Conservation (phyloP, 2,113 vertebrate genomes). For the Amphiprion percula region DNA sequence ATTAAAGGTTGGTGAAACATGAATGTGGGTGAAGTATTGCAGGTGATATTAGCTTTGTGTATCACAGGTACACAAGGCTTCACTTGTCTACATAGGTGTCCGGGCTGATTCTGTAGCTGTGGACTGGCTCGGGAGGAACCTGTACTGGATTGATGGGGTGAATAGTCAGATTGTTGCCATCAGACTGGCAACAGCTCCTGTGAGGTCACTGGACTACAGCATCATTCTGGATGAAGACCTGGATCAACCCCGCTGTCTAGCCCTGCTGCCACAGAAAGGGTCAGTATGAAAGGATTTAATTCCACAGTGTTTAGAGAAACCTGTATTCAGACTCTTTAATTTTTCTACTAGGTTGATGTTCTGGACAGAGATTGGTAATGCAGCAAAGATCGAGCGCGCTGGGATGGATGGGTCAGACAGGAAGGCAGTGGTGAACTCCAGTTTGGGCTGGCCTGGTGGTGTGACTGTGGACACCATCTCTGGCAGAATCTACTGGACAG, state of each 20-base stretch:
- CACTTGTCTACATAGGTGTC: conserved; percentile 80
- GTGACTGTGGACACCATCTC: conserved; percentile 87
- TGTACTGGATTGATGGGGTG: conserved; percentile 91
- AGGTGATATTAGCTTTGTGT: no score
- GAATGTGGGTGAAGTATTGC: background rate
- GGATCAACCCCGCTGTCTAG: conserved; percentile 87
- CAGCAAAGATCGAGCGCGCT: conserved; percentile 88
- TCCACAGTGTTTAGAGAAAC: background rate
- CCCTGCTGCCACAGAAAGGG: conserved; percentile 89
- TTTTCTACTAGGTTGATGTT: conserved; percentile 88
- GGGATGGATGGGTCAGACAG: conserved; percentile 91
- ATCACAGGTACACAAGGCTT: no score
- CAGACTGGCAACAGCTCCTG: conserved; percentile 71
- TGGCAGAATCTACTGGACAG: conserved; percentile 91
- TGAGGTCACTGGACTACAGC: conserved; percentile 75
- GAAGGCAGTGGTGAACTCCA: conserved; percentile 81
- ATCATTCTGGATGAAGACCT: conserved; percentile 88
- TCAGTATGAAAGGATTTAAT: conserved; percentile 58
- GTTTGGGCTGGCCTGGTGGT: conserved; percentile 90
- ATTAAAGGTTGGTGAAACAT: conserved; percentile 85
- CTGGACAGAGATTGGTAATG: conserved; percentile 90
- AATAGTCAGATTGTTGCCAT: conserved; percentile 87
- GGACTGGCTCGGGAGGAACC: conserved; percentile 92
- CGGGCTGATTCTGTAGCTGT: conserved; percentile 89
- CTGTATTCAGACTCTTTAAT: background rate